Conservation (phyloP, 2,113 vertebrate genomes). For the Python bivittatus region DNA sequence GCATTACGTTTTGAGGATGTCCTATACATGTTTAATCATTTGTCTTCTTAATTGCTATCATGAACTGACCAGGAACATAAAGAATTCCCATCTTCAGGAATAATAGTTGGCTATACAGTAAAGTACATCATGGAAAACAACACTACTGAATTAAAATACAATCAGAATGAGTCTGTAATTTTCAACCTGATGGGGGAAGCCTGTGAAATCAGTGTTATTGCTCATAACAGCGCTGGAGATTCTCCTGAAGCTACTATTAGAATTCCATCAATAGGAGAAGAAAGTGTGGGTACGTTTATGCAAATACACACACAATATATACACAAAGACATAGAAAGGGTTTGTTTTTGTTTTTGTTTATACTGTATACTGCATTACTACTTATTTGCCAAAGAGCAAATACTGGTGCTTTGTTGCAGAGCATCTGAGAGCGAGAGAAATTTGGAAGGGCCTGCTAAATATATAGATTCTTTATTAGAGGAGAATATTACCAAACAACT, state of each 20-base stretch:
- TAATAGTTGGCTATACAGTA: slow-evolving; percentile 70
- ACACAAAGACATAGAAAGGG: background rate
- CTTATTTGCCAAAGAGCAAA: background rate
- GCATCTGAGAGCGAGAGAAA: background rate
- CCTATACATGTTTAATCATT: background rate
- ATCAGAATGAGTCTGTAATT: slow-evolving; percentile 18
- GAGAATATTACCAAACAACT: too few relatives aligned
- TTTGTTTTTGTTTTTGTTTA: background rate
- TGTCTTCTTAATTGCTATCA: background rate
- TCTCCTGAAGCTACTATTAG: slow-evolving; percentile 67
- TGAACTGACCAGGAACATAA: slow-evolving; percentile 41
- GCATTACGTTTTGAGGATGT: background rate
- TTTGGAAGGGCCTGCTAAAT: background rate
- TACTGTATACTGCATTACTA: background rate
- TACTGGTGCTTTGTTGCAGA: background rate
- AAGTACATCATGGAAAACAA: slow-evolving; percentile 65
- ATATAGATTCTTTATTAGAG: background rate
- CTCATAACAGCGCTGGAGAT: slow-evolving; percentile 69
- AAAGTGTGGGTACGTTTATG: slow-evolving; percentile 40
- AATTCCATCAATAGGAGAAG: slow-evolving; percentile 71
- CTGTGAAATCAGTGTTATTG: slow-evolving; percentile 57
- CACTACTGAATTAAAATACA: slow-evolving; percentile 14
- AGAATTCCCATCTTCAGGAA: slow-evolving; percentile 50
- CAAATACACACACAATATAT: background rate
- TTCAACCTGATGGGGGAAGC: slow-evolving; percentile 61